phyloP scores from a whole-genome alignment of 2,888 invertebrate species.

The Aphidius colemani region DNA sequence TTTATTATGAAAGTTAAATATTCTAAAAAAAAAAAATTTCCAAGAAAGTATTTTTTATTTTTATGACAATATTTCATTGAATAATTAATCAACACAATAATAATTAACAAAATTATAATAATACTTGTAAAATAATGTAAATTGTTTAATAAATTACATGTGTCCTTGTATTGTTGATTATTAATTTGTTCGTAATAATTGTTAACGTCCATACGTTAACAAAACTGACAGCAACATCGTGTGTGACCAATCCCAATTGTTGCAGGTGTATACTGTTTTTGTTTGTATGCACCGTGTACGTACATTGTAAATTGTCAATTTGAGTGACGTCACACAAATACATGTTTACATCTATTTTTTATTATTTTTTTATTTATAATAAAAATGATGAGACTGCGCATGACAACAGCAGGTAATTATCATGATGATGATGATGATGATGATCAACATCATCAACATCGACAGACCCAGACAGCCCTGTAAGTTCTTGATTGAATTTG shows the following conservation, averaged over 20 bases:
- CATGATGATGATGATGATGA: too few relatives aligned
- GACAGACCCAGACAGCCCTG: too few relatives aligned
- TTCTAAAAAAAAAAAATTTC: slow-evolving; percentile 1
- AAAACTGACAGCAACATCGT: slow-evolving; percentile 33
- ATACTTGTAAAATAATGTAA: slow-evolving; percentile 21
- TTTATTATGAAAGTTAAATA: not conserved
- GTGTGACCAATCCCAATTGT: slow-evolving; percentile 18
- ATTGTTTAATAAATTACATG: slow-evolving; percentile 29
- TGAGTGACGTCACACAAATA: not conserved
- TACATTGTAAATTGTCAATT: not conserved
- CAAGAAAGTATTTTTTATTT: not conserved
- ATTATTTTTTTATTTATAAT: slow-evolving; percentile 16
- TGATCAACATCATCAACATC: too few relatives aligned
- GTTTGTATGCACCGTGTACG: slow-evolving; percentile 1
- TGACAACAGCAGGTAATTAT: slow-evolving; percentile 20
- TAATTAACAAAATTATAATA: slow-evolving; percentile 4
- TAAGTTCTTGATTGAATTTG: too few relatives aligned
- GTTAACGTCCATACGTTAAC: slow-evolving; percentile 37
- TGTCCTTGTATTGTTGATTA: slow-evolving; percentile 35
- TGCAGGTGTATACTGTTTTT: slow-evolving; percentile 12
- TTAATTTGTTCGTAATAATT: slow-evolving; percentile 30
- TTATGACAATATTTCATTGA: not conserved
- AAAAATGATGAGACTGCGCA: slow-evolving; percentile 24
- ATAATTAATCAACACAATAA: slow-evolving; percentile 1
- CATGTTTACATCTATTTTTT: slow-evolving; percentile 16